A percentile compares a stretch with the other conserved stretches of the same genome.
These are phyloP conservation scores for Temnopleurus reevesii DNA, from an alignment of 53 echinoderm and acorn worm species.

Conservation along the genomic window DNA sequence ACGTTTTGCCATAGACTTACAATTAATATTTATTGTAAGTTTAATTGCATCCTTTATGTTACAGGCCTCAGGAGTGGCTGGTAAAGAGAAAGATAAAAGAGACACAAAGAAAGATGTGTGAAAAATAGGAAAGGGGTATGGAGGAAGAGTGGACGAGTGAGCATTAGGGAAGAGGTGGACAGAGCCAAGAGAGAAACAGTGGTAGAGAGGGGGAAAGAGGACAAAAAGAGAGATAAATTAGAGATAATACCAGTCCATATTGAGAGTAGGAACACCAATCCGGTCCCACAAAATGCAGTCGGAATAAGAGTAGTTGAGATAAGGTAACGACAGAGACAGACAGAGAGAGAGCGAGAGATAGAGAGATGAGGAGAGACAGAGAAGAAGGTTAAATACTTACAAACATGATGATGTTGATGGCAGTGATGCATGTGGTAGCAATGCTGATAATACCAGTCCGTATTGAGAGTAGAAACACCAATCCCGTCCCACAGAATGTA, in stretches of 20 bases:
- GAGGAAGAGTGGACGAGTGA: no score
- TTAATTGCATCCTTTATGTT: no score
- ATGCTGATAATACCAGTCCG: slow-evolving; percentile 64
- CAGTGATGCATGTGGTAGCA: slow-evolving; percentile 41
- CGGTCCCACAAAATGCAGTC: no score
- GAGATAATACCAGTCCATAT: no score
- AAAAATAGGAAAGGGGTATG: no score
- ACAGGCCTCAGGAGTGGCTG: no score
- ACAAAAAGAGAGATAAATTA: not conserved
- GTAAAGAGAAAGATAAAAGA: no score
- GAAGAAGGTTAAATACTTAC: slow-evolving; percentile 48
- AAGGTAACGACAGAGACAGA: not conserved
- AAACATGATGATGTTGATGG: slow-evolving; percentile 68
- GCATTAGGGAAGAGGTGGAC: not conserved
- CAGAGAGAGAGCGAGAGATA: not conserved
- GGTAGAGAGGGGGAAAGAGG: not conserved
- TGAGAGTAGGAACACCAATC: no score
- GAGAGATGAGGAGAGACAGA: not conserved
- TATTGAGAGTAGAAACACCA: slow-evolving; percentile 71
- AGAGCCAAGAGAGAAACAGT: not conserved
- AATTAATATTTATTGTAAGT: no score
- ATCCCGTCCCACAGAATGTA: slow-evolving; percentile 71
- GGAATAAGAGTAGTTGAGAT: not conserved
- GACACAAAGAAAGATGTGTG: no score
- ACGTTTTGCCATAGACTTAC: no score